Conservation (phyloP, 2,113 vertebrate genomes). For the Notarius lentiginosus region DNA sequence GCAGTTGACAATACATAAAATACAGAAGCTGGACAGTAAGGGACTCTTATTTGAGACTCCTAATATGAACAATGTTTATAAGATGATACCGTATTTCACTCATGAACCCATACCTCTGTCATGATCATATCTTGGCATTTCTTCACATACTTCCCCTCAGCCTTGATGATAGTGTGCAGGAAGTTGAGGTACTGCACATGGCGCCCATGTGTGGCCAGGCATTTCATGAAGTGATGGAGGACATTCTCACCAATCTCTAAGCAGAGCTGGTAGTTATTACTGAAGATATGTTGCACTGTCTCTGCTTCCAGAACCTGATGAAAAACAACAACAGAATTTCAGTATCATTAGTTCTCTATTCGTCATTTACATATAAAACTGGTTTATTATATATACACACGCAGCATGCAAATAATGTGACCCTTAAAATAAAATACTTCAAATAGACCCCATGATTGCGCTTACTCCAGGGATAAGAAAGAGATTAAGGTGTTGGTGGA, state of each 20-base stretch:
- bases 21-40: background rate
- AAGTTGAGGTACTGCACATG: conserved; percentile 98
- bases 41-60: too few species aligned
- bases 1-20: background rate
- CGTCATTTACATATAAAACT: background rate
- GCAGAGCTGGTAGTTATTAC: conserved; percentile 96
- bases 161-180: conserved; percentile 98
- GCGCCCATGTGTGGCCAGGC: conserved; percentile 92
- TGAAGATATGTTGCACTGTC: conserved; percentile 97
- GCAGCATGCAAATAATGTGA: background rate
- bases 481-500: conserved; percentile 91
- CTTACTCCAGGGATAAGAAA: conserved; percentile 93
- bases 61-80: background rate
- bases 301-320: conserved; percentile 89
- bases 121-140: conserved; percentile 99
- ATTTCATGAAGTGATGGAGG: conserved; percentile 95
- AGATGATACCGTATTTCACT: background rate
- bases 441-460: background rate
- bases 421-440: background rate
- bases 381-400: background rate
- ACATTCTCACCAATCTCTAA: conserved; percentile 88
- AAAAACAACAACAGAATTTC: background rate
- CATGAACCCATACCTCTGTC: conserved; percentile 83
- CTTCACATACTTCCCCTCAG: conserved; percentile 98
- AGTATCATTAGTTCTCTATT: background rate